Evolutionary conservation across 2,888 invertebrate genomes (phyloP).

Genomic region (Alloscopus bannaensis): DNA sequence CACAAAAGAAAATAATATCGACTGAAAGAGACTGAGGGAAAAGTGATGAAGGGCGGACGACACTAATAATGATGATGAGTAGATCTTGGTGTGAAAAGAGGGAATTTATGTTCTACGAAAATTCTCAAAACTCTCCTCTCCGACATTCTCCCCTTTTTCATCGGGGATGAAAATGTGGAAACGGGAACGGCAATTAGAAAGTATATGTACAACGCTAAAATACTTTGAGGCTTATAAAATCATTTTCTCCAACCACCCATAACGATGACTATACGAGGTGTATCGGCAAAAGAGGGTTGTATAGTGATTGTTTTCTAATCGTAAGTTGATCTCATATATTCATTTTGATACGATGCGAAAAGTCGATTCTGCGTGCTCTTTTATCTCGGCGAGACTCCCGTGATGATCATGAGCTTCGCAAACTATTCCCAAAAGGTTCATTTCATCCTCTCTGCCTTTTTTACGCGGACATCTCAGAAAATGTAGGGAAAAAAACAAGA

Average conservation of each 20-base stretch:
- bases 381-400: neutral
- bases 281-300: too few relatives aligned
- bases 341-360: too few relatives aligned
- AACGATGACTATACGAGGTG: neutral
- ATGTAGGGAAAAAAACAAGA: too few relatives aligned
- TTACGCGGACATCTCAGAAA: neutral
- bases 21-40: conserved; percentile 1
- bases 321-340: too few relatives aligned
- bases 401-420: conserved; percentile 10
- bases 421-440: neutral
- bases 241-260: conserved; percentile 10
- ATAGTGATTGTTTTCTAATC: too few relatives aligned
- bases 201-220: neutral
- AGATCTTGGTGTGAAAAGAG: neutral
- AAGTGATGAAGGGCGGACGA: conserved; percentile 18
- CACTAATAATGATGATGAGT: conserved; percentile 31
- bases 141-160: conserved; percentile 41
- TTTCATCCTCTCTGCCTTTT: neutral
- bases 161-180: conserved; percentile 49
- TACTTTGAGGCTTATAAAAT: conserved; percentile 34
- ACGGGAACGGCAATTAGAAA: conserved; percentile 47
- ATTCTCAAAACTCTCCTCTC: neutral
- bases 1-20: too few relatives aligned
- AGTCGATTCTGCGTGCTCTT: too few relatives aligned
- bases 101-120: neutral